Evolutionary conservation across 2,797 vertebrate genomes (phyloP).

Genomic region (Oreochromis mossambicus): DNA sequence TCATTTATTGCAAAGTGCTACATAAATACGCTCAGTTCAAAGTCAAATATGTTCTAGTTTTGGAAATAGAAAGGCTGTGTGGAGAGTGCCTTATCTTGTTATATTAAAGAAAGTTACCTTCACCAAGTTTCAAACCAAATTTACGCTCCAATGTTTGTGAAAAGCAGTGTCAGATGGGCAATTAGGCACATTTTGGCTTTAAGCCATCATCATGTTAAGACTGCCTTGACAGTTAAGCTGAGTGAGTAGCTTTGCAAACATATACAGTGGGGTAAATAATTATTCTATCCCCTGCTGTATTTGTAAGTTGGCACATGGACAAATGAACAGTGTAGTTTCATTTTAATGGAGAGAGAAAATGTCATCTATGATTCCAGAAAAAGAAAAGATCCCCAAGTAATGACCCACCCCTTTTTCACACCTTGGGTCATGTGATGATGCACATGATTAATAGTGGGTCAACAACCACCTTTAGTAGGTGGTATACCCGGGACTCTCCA

Average conservation of each 20-base stretch:
- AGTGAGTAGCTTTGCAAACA: neutral
- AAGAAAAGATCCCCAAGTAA: neutral
- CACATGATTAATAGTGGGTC: neutral
- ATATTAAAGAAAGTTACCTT: neutral
- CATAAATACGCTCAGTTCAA: neutral
- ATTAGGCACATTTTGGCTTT: neutral
- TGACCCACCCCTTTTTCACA: rapidly evolving
- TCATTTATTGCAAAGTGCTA: neutral
- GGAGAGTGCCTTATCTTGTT: neutral
- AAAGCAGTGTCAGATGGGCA: neutral
- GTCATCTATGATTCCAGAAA: rapidly evolving
- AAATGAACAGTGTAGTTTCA: neutral
- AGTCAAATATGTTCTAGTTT: neutral
- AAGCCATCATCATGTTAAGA: neutral
- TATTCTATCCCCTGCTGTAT: neutral
- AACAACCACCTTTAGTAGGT: neutral
- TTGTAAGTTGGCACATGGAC: neutral
- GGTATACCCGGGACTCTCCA: rapidly evolving
- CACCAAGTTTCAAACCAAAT: neutral
- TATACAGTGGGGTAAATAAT: neutral
- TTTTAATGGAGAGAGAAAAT: neutral
- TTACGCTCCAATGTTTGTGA: neutral
- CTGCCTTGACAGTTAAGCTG: neutral
- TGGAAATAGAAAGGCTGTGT: neutral
- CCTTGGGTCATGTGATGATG: neutral